Percentiles rank a stretch among this genome's conserved stretches.
Conservation (phyloP, 2,888 invertebrate species). For the Eupithecia dodoneata region DNA sequence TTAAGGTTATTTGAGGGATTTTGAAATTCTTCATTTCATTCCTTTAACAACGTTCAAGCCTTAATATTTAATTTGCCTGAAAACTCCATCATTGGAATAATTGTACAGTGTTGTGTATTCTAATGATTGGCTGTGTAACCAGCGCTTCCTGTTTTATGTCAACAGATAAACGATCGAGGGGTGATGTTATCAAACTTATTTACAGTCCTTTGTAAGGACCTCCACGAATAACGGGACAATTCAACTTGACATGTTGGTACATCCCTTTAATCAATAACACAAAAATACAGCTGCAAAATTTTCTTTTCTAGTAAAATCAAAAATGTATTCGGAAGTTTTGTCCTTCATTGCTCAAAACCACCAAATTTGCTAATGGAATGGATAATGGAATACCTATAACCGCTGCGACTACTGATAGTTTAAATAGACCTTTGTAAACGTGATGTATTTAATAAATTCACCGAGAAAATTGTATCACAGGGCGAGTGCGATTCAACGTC, state of each 20-base stretch:
- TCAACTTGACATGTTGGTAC: slow-evolving; percentile 35
- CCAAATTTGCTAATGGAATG: neutral
- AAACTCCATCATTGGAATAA: neutral
- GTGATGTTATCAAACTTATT: slow-evolving; percentile 45
- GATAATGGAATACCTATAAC: neutral
- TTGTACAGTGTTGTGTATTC: neutral
- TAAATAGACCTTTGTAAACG: slow-evolving; percentile 55
- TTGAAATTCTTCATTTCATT: neutral
- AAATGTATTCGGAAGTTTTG: neutral
- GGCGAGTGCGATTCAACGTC: slow-evolving; percentile 73
- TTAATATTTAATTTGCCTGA: neutral
- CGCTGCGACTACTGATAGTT: slow-evolving; percentile 29
- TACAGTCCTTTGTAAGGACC: slow-evolving; percentile 41
- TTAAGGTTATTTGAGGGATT: neutral
- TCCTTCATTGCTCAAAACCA: no score
- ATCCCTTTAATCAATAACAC: neutral
- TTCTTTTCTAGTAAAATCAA: neutral
- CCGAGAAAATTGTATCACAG: slow-evolving; percentile 73
- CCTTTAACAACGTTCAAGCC: neutral
- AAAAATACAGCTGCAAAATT: neutral
- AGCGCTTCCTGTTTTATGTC: slow-evolving; percentile 40
- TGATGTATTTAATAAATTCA: slow-evolving; percentile 64
- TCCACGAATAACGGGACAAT: slow-evolving; percentile 40
- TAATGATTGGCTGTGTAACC: slow-evolving; percentile 33
- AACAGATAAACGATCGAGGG: slow-evolving; percentile 37